Base-by-base conservation (phyloP, 2,888 invertebrate genomes). In the Drosophila sordidula region DNA sequence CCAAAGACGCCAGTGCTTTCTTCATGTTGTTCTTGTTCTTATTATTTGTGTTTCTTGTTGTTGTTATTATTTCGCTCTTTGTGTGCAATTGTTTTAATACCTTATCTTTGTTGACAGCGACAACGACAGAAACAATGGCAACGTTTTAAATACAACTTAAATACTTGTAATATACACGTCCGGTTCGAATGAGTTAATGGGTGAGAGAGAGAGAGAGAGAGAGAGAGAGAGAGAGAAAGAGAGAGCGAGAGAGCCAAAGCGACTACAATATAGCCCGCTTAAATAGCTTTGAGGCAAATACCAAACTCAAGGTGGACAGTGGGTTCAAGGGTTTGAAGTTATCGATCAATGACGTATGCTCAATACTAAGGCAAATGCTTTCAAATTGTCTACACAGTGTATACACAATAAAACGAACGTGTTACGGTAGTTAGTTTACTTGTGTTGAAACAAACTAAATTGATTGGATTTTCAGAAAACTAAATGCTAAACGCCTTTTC, bases 101-200 rank as follows among this genome's bases (percentile, higher is more conserved):
- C 58, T 70, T 70, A 70, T 70, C 70, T 70, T 70, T 70, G 70
- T 70, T 70, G 64, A 55, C 58, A 42, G 44, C 51, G 64, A 50
- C 66, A 54, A 22, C 25, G 32, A 55, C 54, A 55, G 29, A 16
- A 32, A 65, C 52, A 50, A 51, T n/a, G 49, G 44, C 56, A 36
- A 46, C 54, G 45, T 18, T 45, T 51, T 36, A 58, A 63, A 44
- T 57, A 36, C 66, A 44, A 57, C 49, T 58, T 50, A 65, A 65
- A 65, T 58, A 58, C 58, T 34, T 49, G 39, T 50, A 65, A 50
- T 58, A 54, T 39, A 54, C 32, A 36, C 58, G 68, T 69, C 68
- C 65, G 66, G 66, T 54, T 34, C 1, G 16, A 32, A 18, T 42
- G 9, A 25, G 25, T 12, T n/a, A 25, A 8, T 14, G 8, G 8